Base-by-base conservation (phyloP, 1,140 invertebrate species). In the Eupristina koningsbergeri region DNA sequence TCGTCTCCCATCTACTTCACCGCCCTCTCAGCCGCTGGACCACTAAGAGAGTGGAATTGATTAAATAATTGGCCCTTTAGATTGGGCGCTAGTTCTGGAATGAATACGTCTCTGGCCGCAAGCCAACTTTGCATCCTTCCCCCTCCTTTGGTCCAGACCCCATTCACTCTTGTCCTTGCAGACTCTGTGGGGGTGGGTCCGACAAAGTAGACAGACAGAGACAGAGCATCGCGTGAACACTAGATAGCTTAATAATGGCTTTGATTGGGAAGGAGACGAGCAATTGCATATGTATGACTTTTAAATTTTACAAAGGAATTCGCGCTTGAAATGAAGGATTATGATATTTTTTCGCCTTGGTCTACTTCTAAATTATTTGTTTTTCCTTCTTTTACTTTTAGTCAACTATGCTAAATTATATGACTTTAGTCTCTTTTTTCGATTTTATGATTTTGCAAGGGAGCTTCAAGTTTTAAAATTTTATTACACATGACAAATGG, bases 41-140 rank as follows among this genome's bases (percentile, higher is more conserved):
- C 88, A 89, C 89, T 91, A 92, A 92, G 91, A 91, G 91, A 89
- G 88, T 90, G 88, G 89, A 92, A 92, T 92, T 92, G 91, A 93
- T 93, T 93, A 92, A 92, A 93, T 93, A 93, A 93, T 92, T 93
- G 92, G 91, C 89, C 89, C 88, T 88, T 92, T 91, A 90, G 91
- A 92, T 92, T 90, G 90, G 90, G 87, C 87, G 88, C 88, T 92
- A 91, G 91, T 92, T 91, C 89, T 88, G 88, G 89, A 91, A 93
- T 92, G 91, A 92, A 92, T 92, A 89, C 91, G 89, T 31, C 58
- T 36, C 88, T 92, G 92, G 92, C 91, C 75, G 76, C 26, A 74
- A 86, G 90, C 92, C 91, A 92, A 90, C 86, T 71, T n/a, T 71
- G n/a, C 67, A 26, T 22, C 45, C 31, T 0, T 17, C 29, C 17